Conservation (phyloP, 2,797 vertebrate species). For the Alfaro cultratus region DNA sequence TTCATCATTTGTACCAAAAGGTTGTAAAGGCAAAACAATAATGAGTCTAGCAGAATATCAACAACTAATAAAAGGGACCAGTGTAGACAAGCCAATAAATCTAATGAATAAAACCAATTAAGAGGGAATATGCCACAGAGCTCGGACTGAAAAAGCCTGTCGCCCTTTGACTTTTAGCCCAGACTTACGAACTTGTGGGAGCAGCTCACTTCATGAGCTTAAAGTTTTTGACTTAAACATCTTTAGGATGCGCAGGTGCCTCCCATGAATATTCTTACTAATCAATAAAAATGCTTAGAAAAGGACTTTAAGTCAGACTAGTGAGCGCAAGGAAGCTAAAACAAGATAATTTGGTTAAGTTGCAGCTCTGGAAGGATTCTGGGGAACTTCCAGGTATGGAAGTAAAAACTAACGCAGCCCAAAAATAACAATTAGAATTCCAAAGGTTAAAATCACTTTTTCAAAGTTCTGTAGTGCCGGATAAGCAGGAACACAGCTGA, state of each 20-base stretch:
- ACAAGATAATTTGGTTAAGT: not conserved
- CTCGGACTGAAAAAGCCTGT: not conserved
- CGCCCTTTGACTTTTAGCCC: not conserved
- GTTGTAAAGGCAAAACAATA: not conserved
- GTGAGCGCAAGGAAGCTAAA: not conserved
- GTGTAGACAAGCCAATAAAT: not conserved
- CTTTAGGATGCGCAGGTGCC: not conserved
- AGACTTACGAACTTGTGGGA: not conserved
- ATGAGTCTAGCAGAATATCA: not conserved
- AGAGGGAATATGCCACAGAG: not conserved
- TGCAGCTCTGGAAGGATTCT: not conserved
- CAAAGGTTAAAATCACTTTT: not conserved
- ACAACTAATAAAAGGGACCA: not conserved
- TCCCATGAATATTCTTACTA: not conserved
- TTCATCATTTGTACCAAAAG: not conserved
- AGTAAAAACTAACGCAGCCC: not conserved
- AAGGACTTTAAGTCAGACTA: not conserved
- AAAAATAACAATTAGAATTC: not conserved
- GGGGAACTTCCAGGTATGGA: not conserved
- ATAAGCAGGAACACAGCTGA: not conserved
- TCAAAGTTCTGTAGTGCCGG: not conserved
- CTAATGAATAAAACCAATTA: not conserved
- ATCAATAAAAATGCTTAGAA: not conserved
- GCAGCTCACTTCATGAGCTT: not conserved
- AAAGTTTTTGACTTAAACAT: not conserved